Conservation (phyloP, 2,797 vertebrate species). For the Enteromius viviparus region DNA sequence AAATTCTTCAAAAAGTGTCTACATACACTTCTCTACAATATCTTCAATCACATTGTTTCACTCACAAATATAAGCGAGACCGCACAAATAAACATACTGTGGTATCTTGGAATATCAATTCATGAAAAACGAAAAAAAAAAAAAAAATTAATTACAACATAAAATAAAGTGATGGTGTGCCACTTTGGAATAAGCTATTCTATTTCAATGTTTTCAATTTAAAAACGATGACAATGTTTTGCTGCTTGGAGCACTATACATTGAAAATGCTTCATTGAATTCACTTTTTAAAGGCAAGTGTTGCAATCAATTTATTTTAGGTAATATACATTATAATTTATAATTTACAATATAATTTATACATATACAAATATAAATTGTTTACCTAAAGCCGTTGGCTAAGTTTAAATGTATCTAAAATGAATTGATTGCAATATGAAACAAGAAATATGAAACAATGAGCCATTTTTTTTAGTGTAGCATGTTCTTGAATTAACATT, state of each 20-base stretch:
- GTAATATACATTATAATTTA: too few species aligned
- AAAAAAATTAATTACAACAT: slow-evolving; percentile 43
- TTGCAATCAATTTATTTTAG: too few species aligned
- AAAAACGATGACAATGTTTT: not conserved
- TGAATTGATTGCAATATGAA: too few species aligned
- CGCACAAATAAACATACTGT: not conserved
- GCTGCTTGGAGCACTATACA: slow-evolving; percentile 7
- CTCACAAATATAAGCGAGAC: not conserved
- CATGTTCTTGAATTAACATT: not conserved
- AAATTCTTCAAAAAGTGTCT: not conserved
- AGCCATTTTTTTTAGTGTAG: too few species aligned
- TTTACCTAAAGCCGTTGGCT: too few species aligned
- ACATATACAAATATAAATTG: too few species aligned
- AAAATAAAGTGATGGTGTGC: slow-evolving; percentile 78
- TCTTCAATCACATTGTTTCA: not conserved
- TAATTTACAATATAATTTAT: too few species aligned
- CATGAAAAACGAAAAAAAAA: slow-evolving; percentile 38
- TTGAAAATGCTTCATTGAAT: not conserved
- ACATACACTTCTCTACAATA: not conserved
- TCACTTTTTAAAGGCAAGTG: not conserved
- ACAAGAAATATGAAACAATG: too few species aligned
- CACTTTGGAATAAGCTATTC: slow-evolving; percentile 66
- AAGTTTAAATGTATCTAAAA: too few species aligned
- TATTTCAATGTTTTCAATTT: slow-evolving; percentile 17
- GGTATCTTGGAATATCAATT: slow-evolving; percentile 17